Evolutionary conservation across 2,113 vertebrate genomes (phyloP), one percentile per base, ranked within the genome.

Genomic region (Cyprinodon brontotheroides): DNA sequence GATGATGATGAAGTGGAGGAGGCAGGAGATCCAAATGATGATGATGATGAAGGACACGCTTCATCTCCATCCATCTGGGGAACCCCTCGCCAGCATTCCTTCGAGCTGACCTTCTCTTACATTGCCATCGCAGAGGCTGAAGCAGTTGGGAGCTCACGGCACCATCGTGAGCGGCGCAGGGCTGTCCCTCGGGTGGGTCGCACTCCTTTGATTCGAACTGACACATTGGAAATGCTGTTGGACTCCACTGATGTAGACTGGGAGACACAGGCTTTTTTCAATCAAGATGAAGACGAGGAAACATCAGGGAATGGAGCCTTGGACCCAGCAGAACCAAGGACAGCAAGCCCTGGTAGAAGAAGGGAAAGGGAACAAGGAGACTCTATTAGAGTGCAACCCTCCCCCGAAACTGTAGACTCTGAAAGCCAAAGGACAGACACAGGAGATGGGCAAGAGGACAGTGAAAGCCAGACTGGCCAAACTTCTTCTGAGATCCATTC

Each of bases 91-190:
- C 95, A 95, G 87, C 93, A 87, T 89, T 93, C 92, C 71, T 85
- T 79, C 0, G 96, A 97, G 93, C 93, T 95, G 89, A 96, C 96
- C 40, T 97, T 97, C 86, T 97, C 96, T 65, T 96, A 96, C 90
- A 94, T 97, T 8, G 95, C 96, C 86, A 95, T 96, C 3, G 93
- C 93, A 0, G 94, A 94, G 45, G 71, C 92, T 0, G 92, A 94
- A 15, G 87, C 88, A 0, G 88, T 92, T 3, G 89, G 89, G 3
- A 79, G 87, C 5, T 86, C 88, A 0, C 80, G 90, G 13, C 92
- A 90, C 81, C 91, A 89, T 50, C 92, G 88, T 0, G 91, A 80
- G 78, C 91, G 84, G 60, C 92, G 94, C 50, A 82, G 93, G 75
- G 82, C 38, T 0, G 69, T 87, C 47, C 87, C 74, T 50, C 90